Percentiles rank a stretch among this genome's conserved stretches.
Evolutionary conservation across 2,888 invertebrate genomes (phyloP).

Genomic region (Macrophya alboannulata): DNA sequence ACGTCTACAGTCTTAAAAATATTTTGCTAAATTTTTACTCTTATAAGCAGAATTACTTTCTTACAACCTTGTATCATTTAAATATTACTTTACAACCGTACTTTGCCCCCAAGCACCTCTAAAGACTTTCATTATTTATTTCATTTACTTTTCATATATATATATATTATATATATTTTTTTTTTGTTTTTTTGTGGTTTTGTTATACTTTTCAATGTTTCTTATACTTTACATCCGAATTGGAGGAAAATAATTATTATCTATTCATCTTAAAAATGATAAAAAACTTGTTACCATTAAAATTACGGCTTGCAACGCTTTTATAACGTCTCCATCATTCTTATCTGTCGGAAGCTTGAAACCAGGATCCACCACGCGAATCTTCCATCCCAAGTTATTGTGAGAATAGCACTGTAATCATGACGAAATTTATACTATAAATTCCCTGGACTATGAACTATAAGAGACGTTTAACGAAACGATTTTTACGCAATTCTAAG

Average conservation of each 20-base stretch:
- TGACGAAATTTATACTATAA: constrained; percentile 57
- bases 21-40: constrained; percentile 64
- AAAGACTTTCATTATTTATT: constrained; percentile 49
- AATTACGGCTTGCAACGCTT: constrained; percentile 13
- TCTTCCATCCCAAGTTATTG: constrained; percentile 96
- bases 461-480: neutral
- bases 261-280: constrained; percentile 51
- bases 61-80: constrained; percentile 78
- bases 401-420: constrained; percentile 93
- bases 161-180: too few relatives aligned
- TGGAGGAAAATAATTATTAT: neutral
- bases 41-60: constrained; percentile 77
- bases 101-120: constrained; percentile 48
- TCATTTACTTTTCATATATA: constrained; percentile 40
- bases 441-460: constrained; percentile 51
- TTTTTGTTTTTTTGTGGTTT: constrained; percentile 27
- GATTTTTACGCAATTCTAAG: neutral
- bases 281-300: constrained; percentile 47
- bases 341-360: constrained; percentile 77
- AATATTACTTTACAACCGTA: constrained; percentile 55
- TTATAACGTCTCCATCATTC: constrained; percentile 57
- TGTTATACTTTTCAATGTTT: constrained; percentile 60
- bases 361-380: constrained; percentile 91
- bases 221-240: constrained; percentile 5
- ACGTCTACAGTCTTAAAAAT: constrained; percentile 37